Conservation (phyloP, 2,797 vertebrate genomes). For the Betta splendens region DNA sequence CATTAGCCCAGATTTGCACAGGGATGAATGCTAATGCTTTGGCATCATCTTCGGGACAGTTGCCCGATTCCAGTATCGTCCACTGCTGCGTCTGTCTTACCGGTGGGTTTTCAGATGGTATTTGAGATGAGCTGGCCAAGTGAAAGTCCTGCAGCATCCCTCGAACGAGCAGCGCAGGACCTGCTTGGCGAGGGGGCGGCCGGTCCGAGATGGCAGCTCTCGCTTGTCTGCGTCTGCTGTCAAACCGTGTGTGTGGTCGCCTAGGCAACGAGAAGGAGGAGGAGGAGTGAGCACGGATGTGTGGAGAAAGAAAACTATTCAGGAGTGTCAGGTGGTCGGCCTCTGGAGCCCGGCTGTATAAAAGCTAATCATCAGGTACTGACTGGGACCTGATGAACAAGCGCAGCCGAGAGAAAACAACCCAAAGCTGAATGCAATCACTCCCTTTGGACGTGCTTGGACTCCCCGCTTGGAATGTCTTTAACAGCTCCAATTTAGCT, state of each 20-base stretch:
- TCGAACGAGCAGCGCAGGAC: conserved; percentile 94
- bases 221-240: conserved; percentile 86
- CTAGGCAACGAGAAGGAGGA: conserved; percentile 75
- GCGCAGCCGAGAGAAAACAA: conserved; percentile 53
- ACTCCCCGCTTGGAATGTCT: conserved; percentile 35
- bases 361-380: conserved; percentile 50
- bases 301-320: conserved; percentile 44
- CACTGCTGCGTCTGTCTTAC: conserved; percentile 63
- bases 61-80: background rate
- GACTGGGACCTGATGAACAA: conserved; percentile 45
- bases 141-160: conserved; percentile 94
- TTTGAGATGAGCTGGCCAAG: conserved; percentile 96
- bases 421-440: conserved; percentile 62
- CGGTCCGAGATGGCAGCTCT: conserved; percentile 78
- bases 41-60: background rate
- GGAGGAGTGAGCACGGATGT: conserved; percentile 38
- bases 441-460: conserved; percentile 43
- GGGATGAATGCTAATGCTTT: conserved; percentile 7
- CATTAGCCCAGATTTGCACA: conserved; percentile 9
- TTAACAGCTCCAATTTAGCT: conserved; percentile 36
- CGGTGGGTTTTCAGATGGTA: conserved; percentile 99
- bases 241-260: conserved; percentile 88
- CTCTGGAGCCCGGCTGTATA: conserved; percentile 44
- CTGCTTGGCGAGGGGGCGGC: conserved; percentile 85
- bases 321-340: conserved; percentile 34